These are phyloP conservation scores for Xestoiulus laeticollis DNA, from an alignment of 2,888 invertebrate genomes.

Conservation along the genomic window DNA sequence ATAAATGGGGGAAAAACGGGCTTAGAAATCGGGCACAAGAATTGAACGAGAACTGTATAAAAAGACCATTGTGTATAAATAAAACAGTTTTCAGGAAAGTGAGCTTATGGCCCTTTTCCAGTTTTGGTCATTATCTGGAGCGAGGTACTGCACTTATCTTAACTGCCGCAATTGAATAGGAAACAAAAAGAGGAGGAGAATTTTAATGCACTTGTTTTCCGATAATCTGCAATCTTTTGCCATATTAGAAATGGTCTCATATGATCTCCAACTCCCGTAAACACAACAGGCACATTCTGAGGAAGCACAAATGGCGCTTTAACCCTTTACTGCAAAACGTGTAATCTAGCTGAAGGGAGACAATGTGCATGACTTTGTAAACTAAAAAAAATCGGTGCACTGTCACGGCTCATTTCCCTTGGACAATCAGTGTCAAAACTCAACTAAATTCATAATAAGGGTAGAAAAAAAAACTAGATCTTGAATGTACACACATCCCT, in stretches of 20 bases:
- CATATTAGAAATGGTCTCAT: neutral
- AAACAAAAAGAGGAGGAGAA: constrained; percentile 22
- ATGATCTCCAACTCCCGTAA: neutral
- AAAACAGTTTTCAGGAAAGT: neutral
- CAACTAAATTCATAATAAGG: neutral
- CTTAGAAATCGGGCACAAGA: constrained; percentile 4
- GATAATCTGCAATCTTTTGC: constrained; percentile 8
- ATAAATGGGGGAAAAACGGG: constrained; percentile 18
- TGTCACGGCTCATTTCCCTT: neutral
- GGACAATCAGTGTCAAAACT: neutral
- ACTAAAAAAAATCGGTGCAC: neutral
- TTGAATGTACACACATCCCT: no score
- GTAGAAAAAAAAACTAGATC: neutral
- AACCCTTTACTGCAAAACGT: neutral
- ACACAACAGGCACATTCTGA: neutral
- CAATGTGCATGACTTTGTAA: neutral
- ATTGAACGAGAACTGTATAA: constrained; percentile 20
- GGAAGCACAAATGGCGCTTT: neutral
- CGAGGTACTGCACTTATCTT: constrained; percentile 25
- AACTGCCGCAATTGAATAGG: constrained; percentile 21
- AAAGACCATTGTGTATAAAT: constrained; percentile 1
- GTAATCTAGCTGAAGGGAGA: constrained; percentile 4
- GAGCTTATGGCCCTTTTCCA: constrained; percentile 25
- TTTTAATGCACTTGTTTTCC: constrained; percentile 11
- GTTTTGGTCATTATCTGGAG: constrained; percentile 11